Percentiles rank a stretch among this genome's conserved stretches.
phyloP scores from a whole-genome alignment of 2,797 vertebrate species.

The Pangasius sanitwongsei region DNA sequence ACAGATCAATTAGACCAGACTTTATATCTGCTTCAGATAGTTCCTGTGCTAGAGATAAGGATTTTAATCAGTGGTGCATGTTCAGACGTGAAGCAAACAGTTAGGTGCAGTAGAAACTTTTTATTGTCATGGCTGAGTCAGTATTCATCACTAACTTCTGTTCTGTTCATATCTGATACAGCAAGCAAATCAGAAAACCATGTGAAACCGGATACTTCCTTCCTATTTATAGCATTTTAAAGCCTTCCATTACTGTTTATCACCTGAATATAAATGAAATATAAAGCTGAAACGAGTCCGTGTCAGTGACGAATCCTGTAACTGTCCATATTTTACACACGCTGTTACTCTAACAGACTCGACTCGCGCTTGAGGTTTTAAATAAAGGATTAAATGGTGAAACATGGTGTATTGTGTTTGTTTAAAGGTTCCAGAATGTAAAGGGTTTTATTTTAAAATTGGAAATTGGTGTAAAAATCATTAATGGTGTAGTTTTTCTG shows the following conservation, averaged over 20 bases:
- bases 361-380: background rate
- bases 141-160: background rate
- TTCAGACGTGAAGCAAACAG: no score
- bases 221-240: constrained; percentile 10
- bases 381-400: constrained; percentile 2
- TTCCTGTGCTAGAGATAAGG: background rate
- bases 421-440: background rate
- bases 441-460: background rate
- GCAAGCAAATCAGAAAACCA: background rate
- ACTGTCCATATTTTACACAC: background rate
- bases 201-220: background rate
- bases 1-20: background rate
- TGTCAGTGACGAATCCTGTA: background rate
- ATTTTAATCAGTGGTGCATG: background rate
- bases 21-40: background rate
- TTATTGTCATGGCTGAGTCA: no score
- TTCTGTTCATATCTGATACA: background rate
- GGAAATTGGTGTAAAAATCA: background rate
- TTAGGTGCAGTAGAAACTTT: background rate
- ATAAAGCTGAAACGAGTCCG: background rate
- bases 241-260: background rate
- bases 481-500: no score
- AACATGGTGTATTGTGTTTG: background rate
- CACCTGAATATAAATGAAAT: background rate
- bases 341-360: background rate